These are phyloP conservation scores for Apodemus agrarius DNA, from an alignment of 2,797 vertebrate genomes.

Conservation along the genomic window DNA sequence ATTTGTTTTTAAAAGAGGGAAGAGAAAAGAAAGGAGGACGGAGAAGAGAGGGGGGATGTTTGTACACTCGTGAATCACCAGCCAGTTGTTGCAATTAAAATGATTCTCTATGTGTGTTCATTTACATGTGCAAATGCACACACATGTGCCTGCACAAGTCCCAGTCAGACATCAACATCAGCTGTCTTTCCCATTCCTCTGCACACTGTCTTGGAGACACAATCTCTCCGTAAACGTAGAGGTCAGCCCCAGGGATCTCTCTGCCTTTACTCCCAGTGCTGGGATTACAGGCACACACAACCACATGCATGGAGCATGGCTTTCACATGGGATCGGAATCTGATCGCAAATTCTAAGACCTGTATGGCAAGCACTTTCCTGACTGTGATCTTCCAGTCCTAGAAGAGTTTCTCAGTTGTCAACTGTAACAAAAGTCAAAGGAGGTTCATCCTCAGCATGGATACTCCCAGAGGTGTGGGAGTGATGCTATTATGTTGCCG, in stretches of 20 bases:
- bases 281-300: not conserved
- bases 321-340: not conserved
- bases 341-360: not conserved
- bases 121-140: not conserved
- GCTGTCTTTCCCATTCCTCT: not conserved
- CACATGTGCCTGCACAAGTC: no score
- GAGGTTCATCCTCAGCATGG: not conserved
- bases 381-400: not conserved
- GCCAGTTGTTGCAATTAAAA: not conserved
- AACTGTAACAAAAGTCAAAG: not conserved
- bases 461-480: not conserved
- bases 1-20: not conserved
- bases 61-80: not conserved
- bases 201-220: not conserved
- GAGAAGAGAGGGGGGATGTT: not conserved
- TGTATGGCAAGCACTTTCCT: not conserved
- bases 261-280: not conserved
- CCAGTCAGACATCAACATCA: not conserved
- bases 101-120: not conserved
- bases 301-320: no score
- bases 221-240: not conserved
- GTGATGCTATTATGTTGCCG: not conserved
- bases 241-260: not conserved
- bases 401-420: not conserved
- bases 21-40: not conserved